Base-by-base conservation (phyloP, 2,113 vertebrate genomes). In the Oxygymnocypris stewartii region DNA sequence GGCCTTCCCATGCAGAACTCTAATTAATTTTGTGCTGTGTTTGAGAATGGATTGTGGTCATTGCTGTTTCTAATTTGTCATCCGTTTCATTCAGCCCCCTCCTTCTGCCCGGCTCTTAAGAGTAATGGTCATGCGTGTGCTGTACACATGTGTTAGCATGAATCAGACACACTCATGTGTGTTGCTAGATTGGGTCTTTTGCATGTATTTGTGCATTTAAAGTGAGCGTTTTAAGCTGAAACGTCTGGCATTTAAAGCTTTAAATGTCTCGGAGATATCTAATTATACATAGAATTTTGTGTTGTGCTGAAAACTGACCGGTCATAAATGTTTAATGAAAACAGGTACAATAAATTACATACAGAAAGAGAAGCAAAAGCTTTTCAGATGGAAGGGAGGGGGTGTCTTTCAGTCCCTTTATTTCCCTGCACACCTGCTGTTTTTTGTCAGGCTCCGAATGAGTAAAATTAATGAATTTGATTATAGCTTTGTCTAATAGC, bases 401-500 rank as follows among this genome's bases (percentile, higher is more conserved):
- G 84, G 71, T 67, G 9, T 82, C 76, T 59, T 8, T 2, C 71
- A 79, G 59, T 84, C 86, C 86, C 85, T 85, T 89, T 87, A 88
- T 89, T 87, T 89, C 67, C 84, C 59, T 77, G 82, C 86, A 80
- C 82, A 90, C 88, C 87, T 87, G 88, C 67, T 51, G 77, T 77
- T 87, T 82, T 84, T 69, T 87, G 94, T 95, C 95, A 94, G 94
- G 93, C 93, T 93, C 93, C 94, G 95, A 98, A 97, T 96, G 95
- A 96, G 96, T 95, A 96, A 96, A 97, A 98, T 97, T 94, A 97
- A 98, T 97, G 96, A 97, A 98, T 97, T 96, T 98, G 96, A 98
- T 98, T 98, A 98, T 92, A 91, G 95, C 95, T 95, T 96, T 96
- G 97, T 97, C 96, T 98, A 95, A 96, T 97, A 94, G 95, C 95